Conservation (phyloP, 2,113 vertebrate genomes). For the Opisthocomus hoazin region DNA sequence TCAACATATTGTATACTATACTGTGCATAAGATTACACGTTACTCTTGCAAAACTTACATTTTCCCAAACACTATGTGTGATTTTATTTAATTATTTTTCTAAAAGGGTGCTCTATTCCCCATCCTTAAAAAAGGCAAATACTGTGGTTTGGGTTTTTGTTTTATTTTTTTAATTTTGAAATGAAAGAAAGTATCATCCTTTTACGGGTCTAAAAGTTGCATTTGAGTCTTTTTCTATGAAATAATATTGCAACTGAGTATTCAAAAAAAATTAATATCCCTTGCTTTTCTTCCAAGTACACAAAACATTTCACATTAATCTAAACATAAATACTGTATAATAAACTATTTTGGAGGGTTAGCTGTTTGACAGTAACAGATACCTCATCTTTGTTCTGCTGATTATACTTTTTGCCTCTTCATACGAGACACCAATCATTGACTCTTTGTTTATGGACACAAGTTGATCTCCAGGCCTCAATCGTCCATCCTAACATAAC, state of each 20-base stretch:
- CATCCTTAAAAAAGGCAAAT: neutral
- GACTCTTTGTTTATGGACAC: constrained; percentile 94
- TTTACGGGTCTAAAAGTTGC: neutral
- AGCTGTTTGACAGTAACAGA: neutral
- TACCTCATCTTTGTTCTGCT: constrained; percentile 84
- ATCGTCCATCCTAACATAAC: constrained; percentile 83
- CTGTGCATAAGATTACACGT: neutral
- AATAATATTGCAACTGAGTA: neutral
- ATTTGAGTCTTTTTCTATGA: neutral
- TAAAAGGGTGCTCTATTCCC: neutral
- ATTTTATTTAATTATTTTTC: neutral
- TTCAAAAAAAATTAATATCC: neutral
- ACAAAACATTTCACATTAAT: neutral
- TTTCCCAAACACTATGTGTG: neutral
- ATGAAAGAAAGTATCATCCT: neutral
- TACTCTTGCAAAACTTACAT: neutral
- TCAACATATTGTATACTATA: neutral
- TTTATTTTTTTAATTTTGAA: neutral
- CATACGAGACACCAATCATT: constrained; percentile 87
- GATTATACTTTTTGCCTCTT: constrained; percentile 87
- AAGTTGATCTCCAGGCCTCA: constrained; percentile 90
- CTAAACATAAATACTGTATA: neutral
- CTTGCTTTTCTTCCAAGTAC: neutral
- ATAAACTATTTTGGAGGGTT: neutral
- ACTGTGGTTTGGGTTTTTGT: neutral